Evolutionary conservation across 1,140 invertebrate genomes (phyloP).

Genomic region (Vollenhovia emeryi): DNA sequence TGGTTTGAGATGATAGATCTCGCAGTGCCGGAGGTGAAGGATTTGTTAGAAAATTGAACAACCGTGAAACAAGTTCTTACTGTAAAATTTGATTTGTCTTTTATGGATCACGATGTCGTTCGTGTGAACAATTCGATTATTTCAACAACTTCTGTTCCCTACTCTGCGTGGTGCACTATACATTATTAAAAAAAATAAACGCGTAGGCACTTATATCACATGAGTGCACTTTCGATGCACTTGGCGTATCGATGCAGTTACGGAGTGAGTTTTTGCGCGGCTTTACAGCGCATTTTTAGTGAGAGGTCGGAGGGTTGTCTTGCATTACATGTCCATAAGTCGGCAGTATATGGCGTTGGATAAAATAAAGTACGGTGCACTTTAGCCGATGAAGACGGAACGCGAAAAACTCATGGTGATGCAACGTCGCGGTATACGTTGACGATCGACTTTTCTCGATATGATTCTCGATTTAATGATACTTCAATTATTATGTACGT

Average conservation of each 20-base stretch:
- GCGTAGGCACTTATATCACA: conserved; percentile 43
- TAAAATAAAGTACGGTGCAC: conserved; percentile 56
- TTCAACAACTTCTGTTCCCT: not conserved
- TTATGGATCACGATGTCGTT: not conserved
- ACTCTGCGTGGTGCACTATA: not conserved
- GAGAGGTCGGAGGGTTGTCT: conserved; percentile 42
- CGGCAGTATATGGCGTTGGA: conserved; percentile 42
- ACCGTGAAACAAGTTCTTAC: not conserved
- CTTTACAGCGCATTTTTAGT: conserved; percentile 53
- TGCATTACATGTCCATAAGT: conserved; percentile 54
- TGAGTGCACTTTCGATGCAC: conserved; percentile 53
- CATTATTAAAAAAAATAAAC: conserved; percentile 51
- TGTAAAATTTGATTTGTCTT: conserved; percentile 5
- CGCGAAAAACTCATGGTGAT: conserved; percentile 24
- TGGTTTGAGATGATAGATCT: not conserved
- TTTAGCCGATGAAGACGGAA: conserved; percentile 59
- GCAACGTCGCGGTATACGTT: conserved; percentile 12
- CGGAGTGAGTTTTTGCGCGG: conserved; percentile 39
- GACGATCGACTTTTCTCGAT: conserved; percentile 1
- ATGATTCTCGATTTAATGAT: conserved; percentile 23
- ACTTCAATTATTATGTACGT: conserved; percentile 9
- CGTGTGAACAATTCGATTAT: conserved; percentile 36
- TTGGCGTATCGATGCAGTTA: conserved; percentile 48
- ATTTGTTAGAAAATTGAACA: conserved; percentile 7
- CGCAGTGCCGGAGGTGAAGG: not conserved